phyloP scores from a whole-genome alignment of 2,888 invertebrate genomes.

The Leucania comma region DNA sequence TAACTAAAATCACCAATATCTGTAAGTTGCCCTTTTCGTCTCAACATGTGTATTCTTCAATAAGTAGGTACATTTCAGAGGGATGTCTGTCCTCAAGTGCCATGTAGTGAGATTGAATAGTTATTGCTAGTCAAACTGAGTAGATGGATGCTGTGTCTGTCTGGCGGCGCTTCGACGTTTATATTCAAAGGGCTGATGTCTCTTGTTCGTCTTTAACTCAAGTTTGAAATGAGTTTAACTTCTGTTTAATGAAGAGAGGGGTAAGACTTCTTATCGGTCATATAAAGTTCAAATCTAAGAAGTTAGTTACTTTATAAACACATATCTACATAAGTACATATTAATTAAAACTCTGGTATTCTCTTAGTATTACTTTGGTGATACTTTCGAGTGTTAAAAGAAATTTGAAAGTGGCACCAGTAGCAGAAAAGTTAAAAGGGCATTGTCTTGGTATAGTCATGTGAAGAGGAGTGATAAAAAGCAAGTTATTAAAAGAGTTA shows the following conservation, averaged over 20 bases:
- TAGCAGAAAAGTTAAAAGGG: too few species aligned
- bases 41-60: not conserved
- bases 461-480: too few species aligned
- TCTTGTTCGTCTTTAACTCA: not conserved
- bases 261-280: not conserved
- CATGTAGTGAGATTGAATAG: constrained; percentile 52
- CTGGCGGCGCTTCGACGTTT: not conserved
- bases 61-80: constrained; percentile 8
- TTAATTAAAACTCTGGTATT: too few species aligned
- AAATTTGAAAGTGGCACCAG: too few species aligned
- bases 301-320: too few species aligned
- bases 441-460: too few species aligned
- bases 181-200: constrained; percentile 7
- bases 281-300: not conserved
- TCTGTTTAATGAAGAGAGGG: constrained; percentile 2
- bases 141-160: constrained; percentile 17
- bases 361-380: too few species aligned
- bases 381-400: too few species aligned
- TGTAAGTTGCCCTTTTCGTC: too few species aligned
- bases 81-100: constrained; percentile 14
- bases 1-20: too few species aligned
- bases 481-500: too few species aligned
- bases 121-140: constrained; percentile 40
- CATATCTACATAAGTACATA: too few species aligned
- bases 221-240: constrained; percentile 10